Conservation (phyloP, 2,888 invertebrate genomes). For the Prostheceraeus crozeri region DNA sequence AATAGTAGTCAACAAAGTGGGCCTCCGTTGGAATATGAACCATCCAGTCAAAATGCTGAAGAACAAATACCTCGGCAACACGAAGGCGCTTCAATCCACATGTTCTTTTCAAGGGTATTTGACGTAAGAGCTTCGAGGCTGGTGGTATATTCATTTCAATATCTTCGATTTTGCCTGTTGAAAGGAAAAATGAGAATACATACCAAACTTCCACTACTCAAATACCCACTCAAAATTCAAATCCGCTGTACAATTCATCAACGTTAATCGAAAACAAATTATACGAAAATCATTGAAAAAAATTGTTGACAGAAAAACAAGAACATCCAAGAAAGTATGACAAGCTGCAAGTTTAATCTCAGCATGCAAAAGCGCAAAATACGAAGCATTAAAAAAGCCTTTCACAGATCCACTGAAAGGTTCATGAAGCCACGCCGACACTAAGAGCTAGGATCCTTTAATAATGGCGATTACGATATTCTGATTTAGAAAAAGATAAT, state of each 20-base stretch:
- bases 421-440: too few species aligned
- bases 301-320: constrained; percentile 5
- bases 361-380: too few species aligned
- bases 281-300: neutral
- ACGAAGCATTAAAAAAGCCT: too few species aligned
- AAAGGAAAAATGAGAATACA: constrained; percentile 1
- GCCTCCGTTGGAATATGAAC: constrained; percentile 31
- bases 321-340: too few species aligned
- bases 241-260: too few species aligned
- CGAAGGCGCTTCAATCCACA: neutral
- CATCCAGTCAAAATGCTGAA: constrained; percentile 33
- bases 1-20: constrained; percentile 30
- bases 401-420: too few species aligned
- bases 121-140: constrained; percentile 24
- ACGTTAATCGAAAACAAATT: neutral
- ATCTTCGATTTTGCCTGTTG: constrained; percentile 33
- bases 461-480: too few species aligned
- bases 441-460: too few species aligned
- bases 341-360: too few species aligned
- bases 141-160: constrained; percentile 32
- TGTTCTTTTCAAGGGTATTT: constrained; percentile 12
- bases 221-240: too few species aligned
- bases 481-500: too few species aligned
- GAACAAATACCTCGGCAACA: constrained; percentile 25
- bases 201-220: too few species aligned